phyloP scores from a whole-genome alignment of 2,888 invertebrate species.

The Pecten maximus region DNA sequence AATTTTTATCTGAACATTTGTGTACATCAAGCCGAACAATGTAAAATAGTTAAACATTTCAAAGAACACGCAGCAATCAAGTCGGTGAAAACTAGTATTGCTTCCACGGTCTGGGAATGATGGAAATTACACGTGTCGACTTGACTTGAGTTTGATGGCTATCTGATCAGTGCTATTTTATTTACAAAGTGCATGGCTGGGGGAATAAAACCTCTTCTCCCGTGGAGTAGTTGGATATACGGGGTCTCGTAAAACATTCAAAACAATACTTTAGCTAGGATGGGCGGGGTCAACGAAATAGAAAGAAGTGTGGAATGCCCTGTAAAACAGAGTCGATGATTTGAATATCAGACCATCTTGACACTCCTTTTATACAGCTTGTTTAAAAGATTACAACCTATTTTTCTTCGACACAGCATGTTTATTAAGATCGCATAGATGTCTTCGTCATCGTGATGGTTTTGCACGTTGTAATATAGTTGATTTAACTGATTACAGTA shows the following conservation, averaged over 20 bases:
- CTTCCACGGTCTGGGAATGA: neutral
- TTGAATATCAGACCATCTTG: neutral
- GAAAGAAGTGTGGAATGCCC: neutral
- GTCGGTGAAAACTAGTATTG: neutral
- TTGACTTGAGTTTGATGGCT: neutral
- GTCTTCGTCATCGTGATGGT: neutral
- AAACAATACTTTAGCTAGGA: neutral
- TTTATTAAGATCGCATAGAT: neutral
- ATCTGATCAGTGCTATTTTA: slow-evolving; percentile 25
- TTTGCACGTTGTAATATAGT: neutral
- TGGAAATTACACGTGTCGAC: slow-evolving; percentile 20
- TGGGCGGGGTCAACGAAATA: neutral
- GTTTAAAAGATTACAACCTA: neutral
- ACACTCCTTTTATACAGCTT: slow-evolving; percentile 4
- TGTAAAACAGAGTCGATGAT: neutral
- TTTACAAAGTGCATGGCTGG: neutral
- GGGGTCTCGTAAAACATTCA: neutral
- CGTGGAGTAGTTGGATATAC: neutral
- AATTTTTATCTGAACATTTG: neutral
- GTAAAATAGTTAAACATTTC: neutral
- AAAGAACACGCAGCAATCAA: slow-evolving; percentile 17
- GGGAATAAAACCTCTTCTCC: neutral
- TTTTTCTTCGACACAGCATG: neutral
- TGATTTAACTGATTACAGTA: neutral
- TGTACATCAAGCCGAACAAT: neutral